phyloP scores from a whole-genome alignment of 2,113 vertebrate species.

The Chaenocephalus aceratus region DNA sequence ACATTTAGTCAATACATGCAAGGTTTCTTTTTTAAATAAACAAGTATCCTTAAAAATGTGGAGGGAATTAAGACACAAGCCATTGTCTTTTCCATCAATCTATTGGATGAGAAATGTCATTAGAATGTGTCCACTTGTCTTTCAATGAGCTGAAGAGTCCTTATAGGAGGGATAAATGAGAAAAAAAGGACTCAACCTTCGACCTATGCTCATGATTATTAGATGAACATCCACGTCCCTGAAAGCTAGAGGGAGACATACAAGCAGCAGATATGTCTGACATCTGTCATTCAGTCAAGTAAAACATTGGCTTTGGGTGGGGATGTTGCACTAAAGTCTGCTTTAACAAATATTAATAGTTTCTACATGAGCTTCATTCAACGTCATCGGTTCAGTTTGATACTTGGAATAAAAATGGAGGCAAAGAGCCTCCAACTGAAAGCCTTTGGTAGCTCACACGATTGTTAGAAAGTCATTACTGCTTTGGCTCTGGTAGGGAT shows the following conservation, averaged over 20 bases:
- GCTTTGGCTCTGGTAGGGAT: conserved; percentile 53
- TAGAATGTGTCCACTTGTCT: not conserved
- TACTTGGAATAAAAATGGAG: not conserved
- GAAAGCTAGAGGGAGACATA: conserved; percentile 11
- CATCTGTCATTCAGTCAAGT: not conserved
- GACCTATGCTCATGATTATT: not conserved
- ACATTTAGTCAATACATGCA: not conserved
- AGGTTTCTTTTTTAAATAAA: not conserved
- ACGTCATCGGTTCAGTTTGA: conserved; percentile 4
- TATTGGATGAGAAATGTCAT: not conserved
- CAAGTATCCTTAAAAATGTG: not conserved
- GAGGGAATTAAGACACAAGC: not conserved
- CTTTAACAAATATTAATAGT: not conserved
- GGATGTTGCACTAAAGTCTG: not conserved
- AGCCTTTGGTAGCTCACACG: not conserved
- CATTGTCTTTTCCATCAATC: no score
- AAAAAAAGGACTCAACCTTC: conserved; percentile 27
- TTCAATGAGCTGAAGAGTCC: not conserved
- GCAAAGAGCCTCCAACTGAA: conserved; percentile 4
- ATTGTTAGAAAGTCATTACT: conserved; percentile 50
- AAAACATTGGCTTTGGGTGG: not conserved
- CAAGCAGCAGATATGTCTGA: not conserved
- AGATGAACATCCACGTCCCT: conserved; percentile 1
- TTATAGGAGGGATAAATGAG: conserved; percentile 14
- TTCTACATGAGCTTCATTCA: not conserved